Evolutionary conservation across 2,888 invertebrate genomes (phyloP).

Genomic region (Danaus chrysippus): DNA sequence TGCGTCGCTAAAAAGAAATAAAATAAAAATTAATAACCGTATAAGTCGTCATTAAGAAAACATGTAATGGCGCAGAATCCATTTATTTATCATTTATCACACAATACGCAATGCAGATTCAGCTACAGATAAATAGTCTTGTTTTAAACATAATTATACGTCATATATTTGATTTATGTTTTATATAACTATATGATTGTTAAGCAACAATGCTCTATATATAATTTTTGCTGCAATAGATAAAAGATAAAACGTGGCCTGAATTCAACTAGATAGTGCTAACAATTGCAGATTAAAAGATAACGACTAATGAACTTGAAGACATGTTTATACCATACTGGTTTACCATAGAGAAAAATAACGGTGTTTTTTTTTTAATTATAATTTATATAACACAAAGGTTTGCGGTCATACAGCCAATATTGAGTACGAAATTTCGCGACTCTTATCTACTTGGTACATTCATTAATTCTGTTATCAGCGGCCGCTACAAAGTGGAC

Average conservation of each 20-base stretch:
- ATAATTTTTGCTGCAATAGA: neutral
- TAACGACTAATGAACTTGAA: neutral
- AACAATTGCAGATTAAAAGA: conserved; percentile 5
- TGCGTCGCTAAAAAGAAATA: too few relatives aligned
- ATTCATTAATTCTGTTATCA: conserved; percentile 33
- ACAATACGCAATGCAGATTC: too few relatives aligned
- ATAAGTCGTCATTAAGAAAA: too few relatives aligned
- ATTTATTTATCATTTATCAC: too few relatives aligned
- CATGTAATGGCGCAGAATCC: too few relatives aligned
- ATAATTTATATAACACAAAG: neutral
- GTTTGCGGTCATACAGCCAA: neutral
- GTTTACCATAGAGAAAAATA: neutral
- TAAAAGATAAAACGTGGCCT: conserved; percentile 1
- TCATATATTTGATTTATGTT: neutral
- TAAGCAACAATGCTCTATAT: neutral
- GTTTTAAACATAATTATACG: neutral
- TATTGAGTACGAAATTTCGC: too few relatives aligned
- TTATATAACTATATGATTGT: neutral
- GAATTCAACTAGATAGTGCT: neutral
- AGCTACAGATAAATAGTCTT: too few relatives aligned
- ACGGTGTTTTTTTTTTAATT: neutral
- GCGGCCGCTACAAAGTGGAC: conserved; percentile 21
- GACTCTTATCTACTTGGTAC: too few relatives aligned
- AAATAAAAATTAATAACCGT: too few relatives aligned
- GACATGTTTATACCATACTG: neutral